Evolutionary conservation across 2,113 vertebrate genomes (phyloP), one percentile per base, ranked within the genome.

Genomic region (Pseudorhombus dupliciocellatus): DNA sequence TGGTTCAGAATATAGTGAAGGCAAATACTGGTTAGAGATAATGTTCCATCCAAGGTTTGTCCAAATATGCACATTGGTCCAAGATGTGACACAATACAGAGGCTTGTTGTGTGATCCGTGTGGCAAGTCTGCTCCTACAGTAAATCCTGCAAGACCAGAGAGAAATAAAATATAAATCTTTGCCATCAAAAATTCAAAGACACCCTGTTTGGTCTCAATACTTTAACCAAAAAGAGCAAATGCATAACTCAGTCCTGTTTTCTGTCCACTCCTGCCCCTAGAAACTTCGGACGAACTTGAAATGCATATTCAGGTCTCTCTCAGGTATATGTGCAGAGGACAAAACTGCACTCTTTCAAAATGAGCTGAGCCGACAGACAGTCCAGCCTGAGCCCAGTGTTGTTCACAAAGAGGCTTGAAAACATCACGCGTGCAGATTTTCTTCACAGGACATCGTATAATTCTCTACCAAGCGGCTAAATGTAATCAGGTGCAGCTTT

Each of bases 401-500:
- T 22, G 7, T 48, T 42, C 25, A 20, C 55, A 50, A 50, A 7
- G 46, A 50, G 40, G 40, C 40, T 44, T 50, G 12, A 61, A 42
- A 67, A 66, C 60, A 74, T 20, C 4, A 46, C 7, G 48, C 51
- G 30, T 75, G 50, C 44, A 69, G 59, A 55, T 74, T 76, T 63
- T 48, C 16, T 50, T 63, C 56, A 40, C 54, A 65, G 28, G 59
- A 62, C 59, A 61, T 30, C 2, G 9, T 65, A 48, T 51, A 64
- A 80, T 82, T 82, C 28, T 83, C 70, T 53, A 62, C 74, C 1
- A 11, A 66, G 65, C 73, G 4, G 63, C 44, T 18, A 63, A 72
- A 79, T 76, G n/a, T 58, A 75, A 79, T 83, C 63, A 56, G 46
- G 64, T 76, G 80, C 73, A 54, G 64, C 75, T 82, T 78, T 73